A percentile compares a stretch with the other conserved stretches of the same genome.
Evolutionary conservation across 2,797 vertebrate species (phyloP).

Genomic region (Bovichtus diacanthus): DNA sequence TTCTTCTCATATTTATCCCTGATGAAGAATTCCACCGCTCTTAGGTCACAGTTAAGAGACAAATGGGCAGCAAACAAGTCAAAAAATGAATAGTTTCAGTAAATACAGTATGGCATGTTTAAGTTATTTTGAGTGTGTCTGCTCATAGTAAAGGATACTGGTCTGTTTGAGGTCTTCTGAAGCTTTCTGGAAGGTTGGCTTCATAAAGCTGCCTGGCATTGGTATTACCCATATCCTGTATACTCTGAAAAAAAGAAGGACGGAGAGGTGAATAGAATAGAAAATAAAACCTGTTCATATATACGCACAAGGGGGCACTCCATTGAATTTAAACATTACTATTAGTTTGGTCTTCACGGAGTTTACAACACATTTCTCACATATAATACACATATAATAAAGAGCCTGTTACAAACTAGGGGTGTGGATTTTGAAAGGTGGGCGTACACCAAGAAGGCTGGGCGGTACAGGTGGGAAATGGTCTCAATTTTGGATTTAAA

Average conservation of each 20-base stretch:
- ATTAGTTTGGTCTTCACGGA: background rate
- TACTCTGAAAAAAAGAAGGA: conserved; percentile 83
- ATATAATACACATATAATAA: too few relatives aligned
- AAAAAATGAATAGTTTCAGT: background rate
- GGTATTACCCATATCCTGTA: conserved; percentile 97
- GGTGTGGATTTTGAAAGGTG: background rate
- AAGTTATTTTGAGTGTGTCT: background rate
- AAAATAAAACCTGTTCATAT: background rate
- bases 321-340: background rate
- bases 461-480: too few relatives aligned
- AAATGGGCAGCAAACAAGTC: background rate
- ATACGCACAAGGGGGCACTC: background rate
- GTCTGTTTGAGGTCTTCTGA: conserved; percentile 97
- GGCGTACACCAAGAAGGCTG: background rate
- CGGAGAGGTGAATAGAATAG: background rate
- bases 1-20: conserved; percentile 98
- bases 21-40: conserved; percentile 98
- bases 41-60: conserved; percentile 77
- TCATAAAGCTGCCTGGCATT: conserved; percentile 93
- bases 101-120: background rate
- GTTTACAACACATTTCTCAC: too few relatives aligned
- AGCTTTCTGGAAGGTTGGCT: conserved; percentile 95
- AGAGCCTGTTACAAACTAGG: background rate
- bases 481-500: background rate
- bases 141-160: conserved; percentile 91